Evolutionary conservation across 2,113 vertebrate species (phyloP), one percentile per base, ranked within the genome.

Genomic region (Cryptomyrus ogoouensis): DNA sequence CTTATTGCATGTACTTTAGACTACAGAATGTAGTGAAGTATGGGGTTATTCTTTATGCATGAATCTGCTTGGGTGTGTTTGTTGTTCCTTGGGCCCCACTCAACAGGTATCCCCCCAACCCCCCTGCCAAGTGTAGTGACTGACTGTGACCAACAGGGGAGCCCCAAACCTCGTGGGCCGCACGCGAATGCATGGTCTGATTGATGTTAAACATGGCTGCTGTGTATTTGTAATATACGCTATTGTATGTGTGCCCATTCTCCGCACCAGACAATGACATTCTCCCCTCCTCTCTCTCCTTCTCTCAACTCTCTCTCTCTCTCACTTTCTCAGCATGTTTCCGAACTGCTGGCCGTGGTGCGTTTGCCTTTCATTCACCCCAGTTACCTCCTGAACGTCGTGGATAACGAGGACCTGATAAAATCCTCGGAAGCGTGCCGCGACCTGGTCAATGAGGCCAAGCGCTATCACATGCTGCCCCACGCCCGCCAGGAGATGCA

Each of bases 311-410:
- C 5, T 85, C 62, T 84, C 70, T 66, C 44, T 35, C 44, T 2
- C 39, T 39, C 90, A 92, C n/a, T 89, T 49, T 90, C 47, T 0
- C 96, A 99, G 98, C 95, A 98, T 0, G 93, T 98, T 0, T 97
- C 98, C 0, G 98, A 99, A 94, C 91, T 99, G 91, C 91, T 99
- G 95, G 98, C 98, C 0, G 97, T 97, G 70, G 98, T 99, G 90
- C 96, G 98, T 42, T 96, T 99, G 7, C 98, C 98, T 87, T 99
- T 99, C 97, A 99, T 99, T 95, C 98, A 99, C 91, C 98, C 98
- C 91, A 99, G 98, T 95, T 99, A 99, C 94, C 96, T 99, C 93
- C 97, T 99, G 87, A 99, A 99, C 0, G 96, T 99, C 56, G 98
- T 99, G 89, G 98, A 99, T 96, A 99, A 99, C 1, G 98, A 99